Evolutionary conservation across 2,888 invertebrate species (phyloP).

Genomic region (Catonia carolina): DNA sequence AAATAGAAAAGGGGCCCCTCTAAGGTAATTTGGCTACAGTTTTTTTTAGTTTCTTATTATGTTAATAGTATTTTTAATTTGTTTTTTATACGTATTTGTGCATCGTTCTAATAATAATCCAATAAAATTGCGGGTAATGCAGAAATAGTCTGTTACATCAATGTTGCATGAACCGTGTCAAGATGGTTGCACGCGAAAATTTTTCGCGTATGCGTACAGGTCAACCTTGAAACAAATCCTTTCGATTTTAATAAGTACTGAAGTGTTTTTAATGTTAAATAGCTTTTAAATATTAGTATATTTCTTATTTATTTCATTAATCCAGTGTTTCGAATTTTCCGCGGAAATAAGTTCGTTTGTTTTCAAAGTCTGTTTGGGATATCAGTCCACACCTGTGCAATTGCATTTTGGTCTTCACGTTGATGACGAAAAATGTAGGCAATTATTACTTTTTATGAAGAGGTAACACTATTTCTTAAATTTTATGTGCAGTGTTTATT

Average conservation of each 20-base stretch:
- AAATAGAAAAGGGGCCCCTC: slow-evolving; percentile 36
- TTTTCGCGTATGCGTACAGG: slow-evolving; percentile 37
- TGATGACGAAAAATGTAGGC: not conserved
- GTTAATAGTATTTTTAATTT: slow-evolving; percentile 23
- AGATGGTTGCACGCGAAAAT: slow-evolving; percentile 40
- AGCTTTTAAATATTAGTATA: not conserved
- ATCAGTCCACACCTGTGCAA: slow-evolving; percentile 29
- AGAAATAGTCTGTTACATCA: slow-evolving; percentile 34
- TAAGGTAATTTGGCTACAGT: slow-evolving; percentile 32
- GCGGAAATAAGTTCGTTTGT: slow-evolving; percentile 1
- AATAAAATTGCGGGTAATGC: slow-evolving; percentile 21
- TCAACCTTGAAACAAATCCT: slow-evolving; percentile 24
- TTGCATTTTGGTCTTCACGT: slow-evolving; percentile 22
- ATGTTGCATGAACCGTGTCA: slow-evolving; percentile 39
- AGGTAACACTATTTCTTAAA: no score
- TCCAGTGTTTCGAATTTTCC: no score
- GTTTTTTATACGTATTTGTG: slow-evolving; percentile 21
- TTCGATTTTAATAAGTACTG: not conserved
- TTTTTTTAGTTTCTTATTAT: not conserved
- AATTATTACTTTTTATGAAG: no score
- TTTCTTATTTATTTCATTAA: no score
- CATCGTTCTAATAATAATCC: not conserved
- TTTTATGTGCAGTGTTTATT: no score
- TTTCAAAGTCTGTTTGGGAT: slow-evolving; percentile 18
- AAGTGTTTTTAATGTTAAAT: not conserved